These are phyloP conservation scores for Boulengeromyrus knoepffleri DNA, from an alignment of 2,113 vertebrate species.

Conservation along the genomic window DNA sequence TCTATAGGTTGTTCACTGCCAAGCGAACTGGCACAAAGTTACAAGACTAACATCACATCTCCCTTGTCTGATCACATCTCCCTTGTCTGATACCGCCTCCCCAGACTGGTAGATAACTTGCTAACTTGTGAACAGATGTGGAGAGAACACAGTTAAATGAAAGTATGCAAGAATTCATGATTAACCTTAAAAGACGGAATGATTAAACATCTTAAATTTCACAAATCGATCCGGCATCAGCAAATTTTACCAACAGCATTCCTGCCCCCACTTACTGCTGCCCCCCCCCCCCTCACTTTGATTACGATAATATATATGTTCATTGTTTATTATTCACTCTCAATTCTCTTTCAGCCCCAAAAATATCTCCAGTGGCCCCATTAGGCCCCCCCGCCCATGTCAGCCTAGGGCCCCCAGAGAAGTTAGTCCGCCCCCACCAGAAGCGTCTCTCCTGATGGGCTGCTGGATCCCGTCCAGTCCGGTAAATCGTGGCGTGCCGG, in stretches of 20 bases:
- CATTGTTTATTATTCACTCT: background rate
- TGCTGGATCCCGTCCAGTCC: conserved; percentile 40
- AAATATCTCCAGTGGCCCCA: background rate
- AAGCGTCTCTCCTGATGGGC: background rate
- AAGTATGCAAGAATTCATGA: background rate
- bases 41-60: background rate
- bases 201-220: background rate
- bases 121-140: background rate
- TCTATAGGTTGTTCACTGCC: too few relatives aligned
- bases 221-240: background rate
- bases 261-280: background rate
- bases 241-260: background rate
- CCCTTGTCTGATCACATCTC: too few relatives aligned
- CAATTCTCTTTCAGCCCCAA: background rate
- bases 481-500: conserved; percentile 50
- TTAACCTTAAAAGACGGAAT: background rate
- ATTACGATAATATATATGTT: background rate
- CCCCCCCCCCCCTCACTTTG: background rate
- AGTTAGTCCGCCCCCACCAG: background rate
- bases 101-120: too few relatives aligned
- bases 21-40: background rate
- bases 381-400: background rate
- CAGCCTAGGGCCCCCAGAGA: background rate
- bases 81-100: too few relatives aligned
- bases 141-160: background rate